Evolutionary conservation across 2,888 invertebrate genomes (phyloP), one percentile per base, ranked within the genome.

Genomic region (Drosophila heteroneura): DNA sequence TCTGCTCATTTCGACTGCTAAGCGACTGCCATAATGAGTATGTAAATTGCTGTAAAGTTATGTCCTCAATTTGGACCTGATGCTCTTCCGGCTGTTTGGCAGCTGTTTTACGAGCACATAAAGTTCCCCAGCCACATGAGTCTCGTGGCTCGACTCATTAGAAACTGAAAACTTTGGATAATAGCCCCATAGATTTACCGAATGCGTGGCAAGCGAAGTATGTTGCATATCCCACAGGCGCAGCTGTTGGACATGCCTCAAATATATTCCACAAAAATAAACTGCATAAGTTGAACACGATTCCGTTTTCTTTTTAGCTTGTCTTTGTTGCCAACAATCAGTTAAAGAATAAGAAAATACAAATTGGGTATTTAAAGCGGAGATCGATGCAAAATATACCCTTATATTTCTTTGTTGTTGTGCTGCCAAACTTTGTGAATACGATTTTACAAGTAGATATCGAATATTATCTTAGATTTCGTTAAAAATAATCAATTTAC

Each of bases 41-140:
- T 89, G 91, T 85, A 85, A 85, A 85, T 90, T 85, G 69, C 81
- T 64, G 81, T 30, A 76, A 90, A 90, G 85, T 90, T 85, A 85
- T 83, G 87, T 69, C 75, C 86, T 76, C 83, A 90, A 79, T 83
- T 85, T 70, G 76, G 32, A 68, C 56, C 71, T 65, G 61, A 51
- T 70, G 63, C 66, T 74, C 56, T 37, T 51, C 49, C 54, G 54
- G 44, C 52, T 65, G 49, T 60, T 71, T 52, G 71, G 70, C 60
- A 64, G 64, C 74, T 77, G 84, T 73, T 85, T 85, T 89, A 85
- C 77, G 89, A 62, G 69, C 67, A 54, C 89, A 85, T 89, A 86
- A 85, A 86, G 64, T 73, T 81, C 41, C 66, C 74, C 74, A 58
- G 81, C 91, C 85, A 90, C 84, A 85, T 85, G 87, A 71, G 91